phyloP scores from a whole-genome alignment of 2,113 vertebrate genomes.

The Poecilia latipinna region DNA sequence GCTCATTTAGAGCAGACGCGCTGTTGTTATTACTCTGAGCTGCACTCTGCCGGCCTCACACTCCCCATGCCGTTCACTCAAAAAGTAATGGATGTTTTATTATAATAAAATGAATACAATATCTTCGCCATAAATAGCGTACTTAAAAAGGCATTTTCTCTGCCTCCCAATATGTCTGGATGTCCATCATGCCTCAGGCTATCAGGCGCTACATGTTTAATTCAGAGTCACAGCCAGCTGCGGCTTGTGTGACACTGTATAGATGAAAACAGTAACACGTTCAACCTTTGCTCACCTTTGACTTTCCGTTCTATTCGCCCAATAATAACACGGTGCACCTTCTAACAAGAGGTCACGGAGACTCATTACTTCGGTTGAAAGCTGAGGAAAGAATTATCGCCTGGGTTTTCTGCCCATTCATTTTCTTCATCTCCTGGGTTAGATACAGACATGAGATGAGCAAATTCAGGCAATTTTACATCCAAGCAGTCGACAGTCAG shows the following conservation, averaged over 20 bases:
- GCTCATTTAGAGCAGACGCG: slow-evolving; percentile 64
- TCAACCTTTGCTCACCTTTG: slow-evolving; percentile 37
- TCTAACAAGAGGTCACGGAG: slow-evolving; percentile 44
- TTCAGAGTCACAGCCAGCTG: slow-evolving; percentile 72
- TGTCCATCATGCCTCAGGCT: slow-evolving; percentile 74
- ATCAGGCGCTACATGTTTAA: slow-evolving; percentile 78
- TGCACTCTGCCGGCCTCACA: slow-evolving; percentile 60
- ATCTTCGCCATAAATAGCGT: slow-evolving; percentile 79
- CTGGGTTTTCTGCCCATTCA: slow-evolving; percentile 21
- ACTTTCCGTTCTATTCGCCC: slow-evolving; percentile 17
- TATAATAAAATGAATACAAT: slow-evolving; percentile 83
- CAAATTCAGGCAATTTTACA: background rate
- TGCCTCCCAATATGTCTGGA: slow-evolving; percentile 67
- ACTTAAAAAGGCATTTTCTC: slow-evolving; percentile 81
- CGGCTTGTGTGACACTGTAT: slow-evolving; percentile 28
- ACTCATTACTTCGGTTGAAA: slow-evolving; percentile 53
- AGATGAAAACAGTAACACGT: slow-evolving; percentile 38
- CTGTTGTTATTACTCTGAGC: slow-evolving; percentile 75
- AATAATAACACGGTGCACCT: slow-evolving; percentile 40
- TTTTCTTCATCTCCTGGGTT: slow-evolving; percentile 25
- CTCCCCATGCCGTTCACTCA: slow-evolving; percentile 64
- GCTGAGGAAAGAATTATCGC: slow-evolving; percentile 35
- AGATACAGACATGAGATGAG: slow-evolving; percentile 15
- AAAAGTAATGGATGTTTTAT: slow-evolving; percentile 78
- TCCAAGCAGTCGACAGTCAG: no score